A percentile compares a stretch with the other conserved stretches of the same genome.
Conservation (phyloP, 2,113 vertebrate species). For the Pseudopodoces humilis region DNA sequence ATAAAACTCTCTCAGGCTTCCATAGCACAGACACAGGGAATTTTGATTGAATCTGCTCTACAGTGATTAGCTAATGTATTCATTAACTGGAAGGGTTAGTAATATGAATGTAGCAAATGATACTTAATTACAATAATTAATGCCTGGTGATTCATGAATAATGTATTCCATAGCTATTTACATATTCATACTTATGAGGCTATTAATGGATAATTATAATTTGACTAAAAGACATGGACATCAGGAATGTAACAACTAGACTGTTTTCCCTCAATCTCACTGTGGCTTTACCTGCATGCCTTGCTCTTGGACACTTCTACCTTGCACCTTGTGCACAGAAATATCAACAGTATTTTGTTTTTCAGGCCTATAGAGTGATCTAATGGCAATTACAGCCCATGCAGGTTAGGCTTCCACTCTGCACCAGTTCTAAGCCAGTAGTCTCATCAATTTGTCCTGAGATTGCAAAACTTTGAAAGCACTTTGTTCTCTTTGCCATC, state of each 20-base stretch:
- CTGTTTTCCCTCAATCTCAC: not conserved
- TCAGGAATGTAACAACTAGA: not conserved
- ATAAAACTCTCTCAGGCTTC: constrained; percentile 37
- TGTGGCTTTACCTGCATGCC: not conserved
- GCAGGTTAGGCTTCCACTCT: not conserved
- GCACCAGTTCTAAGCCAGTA: not conserved
- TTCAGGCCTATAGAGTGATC: not conserved
- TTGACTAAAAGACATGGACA: constrained; percentile 18
- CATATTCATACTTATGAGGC: constrained; percentile 50
- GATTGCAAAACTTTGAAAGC: not conserved
- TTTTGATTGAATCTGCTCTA: constrained; percentile 43
- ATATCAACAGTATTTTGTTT: not conserved
- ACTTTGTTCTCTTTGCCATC: not conserved
- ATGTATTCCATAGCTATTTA: constrained; percentile 52
- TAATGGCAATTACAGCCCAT: not conserved
- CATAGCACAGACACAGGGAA: not conserved
- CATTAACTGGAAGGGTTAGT: constrained; percentile 56
- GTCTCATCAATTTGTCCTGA: not conserved
- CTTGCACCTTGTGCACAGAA: not conserved
- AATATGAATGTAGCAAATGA: constrained; percentile 54
- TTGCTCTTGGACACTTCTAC: not conserved
- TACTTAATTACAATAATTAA: constrained; percentile 71
- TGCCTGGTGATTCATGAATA: constrained; percentile 64
- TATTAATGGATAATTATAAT: constrained; percentile 56
- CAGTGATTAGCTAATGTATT: constrained; percentile 50